These are phyloP conservation scores for Myxocyprinus asiaticus DNA, from an alignment of 2,113 vertebrate species.

Conservation along the genomic window DNA sequence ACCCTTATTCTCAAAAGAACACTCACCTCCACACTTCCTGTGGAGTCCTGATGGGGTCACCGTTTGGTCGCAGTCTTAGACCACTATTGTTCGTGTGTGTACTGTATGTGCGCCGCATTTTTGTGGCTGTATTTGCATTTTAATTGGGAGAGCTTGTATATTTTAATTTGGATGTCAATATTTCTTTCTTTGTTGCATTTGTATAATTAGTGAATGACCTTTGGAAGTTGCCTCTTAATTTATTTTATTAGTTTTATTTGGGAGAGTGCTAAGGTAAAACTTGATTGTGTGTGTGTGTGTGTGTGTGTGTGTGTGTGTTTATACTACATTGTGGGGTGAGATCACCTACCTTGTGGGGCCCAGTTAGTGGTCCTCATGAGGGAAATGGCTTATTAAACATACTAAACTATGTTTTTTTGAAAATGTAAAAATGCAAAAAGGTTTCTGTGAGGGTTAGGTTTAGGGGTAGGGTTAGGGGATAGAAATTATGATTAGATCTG, in stretches of 20 bases:
- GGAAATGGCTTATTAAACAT: too few species aligned
- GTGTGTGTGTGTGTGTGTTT: not conserved
- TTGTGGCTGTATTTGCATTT: conserved; percentile 34
- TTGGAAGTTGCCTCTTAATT: conserved; percentile 51
- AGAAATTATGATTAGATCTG: too few species aligned
- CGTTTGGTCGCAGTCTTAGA: not conserved
- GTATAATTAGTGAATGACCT: conserved; percentile 50
- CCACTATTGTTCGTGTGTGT: not conserved
- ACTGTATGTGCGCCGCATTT: not conserved
- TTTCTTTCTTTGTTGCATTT: conserved; percentile 42
- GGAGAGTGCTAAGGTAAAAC: not conserved
- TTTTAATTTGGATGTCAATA: conserved; percentile 39
- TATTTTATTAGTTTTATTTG: conserved; percentile 45
- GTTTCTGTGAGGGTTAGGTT: too few species aligned
- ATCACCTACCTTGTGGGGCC: too few species aligned
- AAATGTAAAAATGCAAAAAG: too few species aligned
- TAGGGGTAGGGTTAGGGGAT: too few species aligned
- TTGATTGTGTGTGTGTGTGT: conserved; percentile 11
- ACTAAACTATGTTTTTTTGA: too few species aligned
- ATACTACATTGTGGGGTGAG: too few species aligned
- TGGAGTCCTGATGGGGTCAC: conserved; percentile 6
- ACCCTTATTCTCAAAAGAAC: conserved; percentile 13
- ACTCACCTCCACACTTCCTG: conserved; percentile 27
- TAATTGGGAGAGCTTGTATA: not conserved
- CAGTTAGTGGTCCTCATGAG: too few species aligned